Evolutionary conservation across 2,113 vertebrate genomes (phyloP), one percentile per base, ranked within the genome.

Genomic region (Cercocebus atys): DNA sequence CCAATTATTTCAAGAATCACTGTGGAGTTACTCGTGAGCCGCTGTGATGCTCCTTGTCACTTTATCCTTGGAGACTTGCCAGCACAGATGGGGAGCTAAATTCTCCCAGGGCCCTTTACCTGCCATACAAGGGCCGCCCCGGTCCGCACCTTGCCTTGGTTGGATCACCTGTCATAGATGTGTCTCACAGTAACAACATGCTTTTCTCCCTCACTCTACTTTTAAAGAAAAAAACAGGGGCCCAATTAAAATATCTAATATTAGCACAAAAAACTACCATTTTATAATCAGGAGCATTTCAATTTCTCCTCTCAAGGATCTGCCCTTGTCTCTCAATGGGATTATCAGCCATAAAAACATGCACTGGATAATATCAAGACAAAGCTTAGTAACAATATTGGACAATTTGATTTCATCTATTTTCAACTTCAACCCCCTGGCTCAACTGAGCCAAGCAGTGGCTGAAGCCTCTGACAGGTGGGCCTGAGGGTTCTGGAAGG

Each of bases 1-100:
- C 89, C 79, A 75, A 66, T 94, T 87, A 95, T 93, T 89, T 93
- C 35, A 27, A 43, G 89, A 79, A 8, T 55, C 76, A n/a, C 73
- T 13, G 32, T 23, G 27, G 52, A 85, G 92, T 89, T 23, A 14
- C 55, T 50, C 55, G 81, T 50, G 89, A 57, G 55, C 61, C 1
- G 3, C 68, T 2, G 1, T 2, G 47, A n/a, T 6, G 47, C 57
- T 47, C 6, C 43, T 32, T 6, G 10, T 4, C 47, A 8, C 87
- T 70, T 86, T 16, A 8, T n/a, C 30, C 66, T 43, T 40, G 6
- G 40, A 80, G 86, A 83, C 30, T 57, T 25, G n/a, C 0, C 30
- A 84, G 90, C 32, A 30, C 14, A 0, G 38, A 47, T 38, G 64
- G 50, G 9, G 47, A 30, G 73, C 72, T 18, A 7, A 23, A 10